Evolutionary conservation across 2,113 vertebrate genomes (phyloP).

Genomic region (Ophthalmolycus amberensis): DNA sequence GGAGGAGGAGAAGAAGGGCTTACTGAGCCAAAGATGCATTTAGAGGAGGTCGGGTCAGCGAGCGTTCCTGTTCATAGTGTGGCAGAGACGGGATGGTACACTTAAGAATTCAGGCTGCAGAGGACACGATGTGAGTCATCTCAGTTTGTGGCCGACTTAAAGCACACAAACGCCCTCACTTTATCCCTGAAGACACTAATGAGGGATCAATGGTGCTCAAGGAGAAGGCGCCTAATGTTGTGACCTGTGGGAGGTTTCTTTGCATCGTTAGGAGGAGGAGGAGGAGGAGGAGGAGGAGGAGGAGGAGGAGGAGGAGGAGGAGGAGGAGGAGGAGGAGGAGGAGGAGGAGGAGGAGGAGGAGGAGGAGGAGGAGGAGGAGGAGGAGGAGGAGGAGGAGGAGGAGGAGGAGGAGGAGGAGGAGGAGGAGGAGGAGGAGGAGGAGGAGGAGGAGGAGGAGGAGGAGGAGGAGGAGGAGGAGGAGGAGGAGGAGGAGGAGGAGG

Average conservation of each 20-base stretch:
- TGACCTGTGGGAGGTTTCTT: slow-evolving; percentile 26
- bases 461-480: too few species aligned
- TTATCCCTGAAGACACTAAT: not conserved
- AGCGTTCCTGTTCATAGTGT: not conserved
- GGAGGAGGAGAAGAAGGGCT: not conserved
- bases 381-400: too few species aligned
- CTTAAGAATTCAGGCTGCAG: not conserved
- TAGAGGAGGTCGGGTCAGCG: not conserved
- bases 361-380: too few species aligned
- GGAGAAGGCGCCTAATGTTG: slow-evolving; percentile 1
- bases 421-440: too few species aligned
- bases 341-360: too few species aligned
- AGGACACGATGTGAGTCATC: slow-evolving; percentile 3
- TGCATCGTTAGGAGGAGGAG: not conserved
- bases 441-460: too few species aligned
- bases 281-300: too few species aligned
- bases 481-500: too few species aligned
- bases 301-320: too few species aligned
- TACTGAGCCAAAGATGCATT: slow-evolving; percentile 7
- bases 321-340: too few species aligned
- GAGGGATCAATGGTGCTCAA: not conserved
- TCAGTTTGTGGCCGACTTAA: not conserved
- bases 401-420: too few species aligned
- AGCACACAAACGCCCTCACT: not conserved
- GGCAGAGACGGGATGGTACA: not conserved